These are phyloP conservation scores for Drosophila ohnishii DNA, from an alignment of 1,140 invertebrate genomes.

Conservation along the genomic window DNA sequence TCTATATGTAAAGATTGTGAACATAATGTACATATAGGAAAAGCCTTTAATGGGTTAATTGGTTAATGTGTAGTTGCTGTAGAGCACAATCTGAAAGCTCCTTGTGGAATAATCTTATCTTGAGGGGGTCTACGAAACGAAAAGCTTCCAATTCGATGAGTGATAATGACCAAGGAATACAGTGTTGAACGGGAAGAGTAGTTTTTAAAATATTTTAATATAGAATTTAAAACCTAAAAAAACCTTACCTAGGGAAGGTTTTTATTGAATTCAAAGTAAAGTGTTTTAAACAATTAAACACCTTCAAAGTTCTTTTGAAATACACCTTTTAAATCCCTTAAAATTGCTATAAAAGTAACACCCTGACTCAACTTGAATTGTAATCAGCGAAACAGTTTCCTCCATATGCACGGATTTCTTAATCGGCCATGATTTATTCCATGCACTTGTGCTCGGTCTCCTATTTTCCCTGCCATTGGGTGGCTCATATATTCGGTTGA, in stretches of 20 bases:
- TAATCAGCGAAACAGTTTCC: conserved; percentile 3
- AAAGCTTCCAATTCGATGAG: conserved; percentile 26
- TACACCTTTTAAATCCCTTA: neutral
- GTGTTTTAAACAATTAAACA: neutral
- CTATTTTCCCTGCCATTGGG: neutral
- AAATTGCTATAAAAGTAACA: too few species aligned
- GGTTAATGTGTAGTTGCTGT: conserved; percentile 28
- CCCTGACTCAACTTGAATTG: neutral
- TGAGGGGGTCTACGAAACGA: neutral
- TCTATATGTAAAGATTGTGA: neutral
- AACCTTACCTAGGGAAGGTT: too few species aligned
- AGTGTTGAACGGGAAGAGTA: neutral
- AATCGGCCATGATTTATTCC: conserved; percentile 32
- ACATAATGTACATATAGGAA: neutral
- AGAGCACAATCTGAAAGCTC: conserved; percentile 15
- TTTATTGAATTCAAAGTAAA: neutral
- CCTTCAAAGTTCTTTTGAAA: neutral
- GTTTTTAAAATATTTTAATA: neutral
- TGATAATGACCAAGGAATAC: conserved; percentile 8
- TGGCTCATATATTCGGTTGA: conserved; percentile 39
- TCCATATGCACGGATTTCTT: conserved; percentile 2
- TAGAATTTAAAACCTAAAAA: neutral
- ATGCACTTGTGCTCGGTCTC: conserved; percentile 14
- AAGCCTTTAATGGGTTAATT: conserved; percentile 23
- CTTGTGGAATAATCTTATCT: conserved; percentile 33